These are phyloP conservation scores for Heterohyrax brucei DNA, from an alignment of 2,797 vertebrate genomes.

Conservation along the genomic window DNA sequence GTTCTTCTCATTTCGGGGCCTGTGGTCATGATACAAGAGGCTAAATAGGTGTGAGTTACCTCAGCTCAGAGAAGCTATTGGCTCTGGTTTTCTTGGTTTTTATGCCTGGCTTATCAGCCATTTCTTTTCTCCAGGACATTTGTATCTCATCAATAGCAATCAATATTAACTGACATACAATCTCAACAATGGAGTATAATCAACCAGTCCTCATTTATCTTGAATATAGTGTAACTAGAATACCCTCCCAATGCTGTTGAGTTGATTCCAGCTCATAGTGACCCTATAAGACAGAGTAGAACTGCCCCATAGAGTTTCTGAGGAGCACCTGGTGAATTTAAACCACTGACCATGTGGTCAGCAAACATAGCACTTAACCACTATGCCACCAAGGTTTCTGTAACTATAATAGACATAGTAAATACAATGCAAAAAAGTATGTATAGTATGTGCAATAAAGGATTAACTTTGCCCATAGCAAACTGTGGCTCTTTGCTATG, in stretches of 20 bases:
- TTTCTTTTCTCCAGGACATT: background rate
- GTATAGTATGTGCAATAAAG: background rate
- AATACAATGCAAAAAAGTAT: background rate
- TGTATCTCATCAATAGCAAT: background rate
- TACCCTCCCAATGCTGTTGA: too few relatives aligned
- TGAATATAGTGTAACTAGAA: background rate
- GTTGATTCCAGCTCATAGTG: too few relatives aligned
- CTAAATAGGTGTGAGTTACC: background rate
- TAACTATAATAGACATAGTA: too few relatives aligned
- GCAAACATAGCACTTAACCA: too few relatives aligned
- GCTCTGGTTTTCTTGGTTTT: background rate
- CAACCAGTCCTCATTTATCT: background rate
- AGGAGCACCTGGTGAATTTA: too few relatives aligned
- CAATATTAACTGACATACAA: background rate
- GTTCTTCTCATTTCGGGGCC: background rate
- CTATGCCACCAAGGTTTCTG: too few relatives aligned
- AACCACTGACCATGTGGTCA: too few relatives aligned
- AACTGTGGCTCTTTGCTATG: background rate
- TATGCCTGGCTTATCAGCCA: background rate
- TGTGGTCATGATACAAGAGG: background rate
- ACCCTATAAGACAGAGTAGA: too few relatives aligned
- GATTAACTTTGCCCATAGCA: background rate
- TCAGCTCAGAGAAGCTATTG: background rate
- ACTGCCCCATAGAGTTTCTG: too few relatives aligned
- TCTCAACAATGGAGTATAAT: background rate